Evolutionary conservation across 2,797 vertebrate species (phyloP), one percentile per base, ranked within the genome.

Genomic region (Pteronotus mesoamericanus): DNA sequence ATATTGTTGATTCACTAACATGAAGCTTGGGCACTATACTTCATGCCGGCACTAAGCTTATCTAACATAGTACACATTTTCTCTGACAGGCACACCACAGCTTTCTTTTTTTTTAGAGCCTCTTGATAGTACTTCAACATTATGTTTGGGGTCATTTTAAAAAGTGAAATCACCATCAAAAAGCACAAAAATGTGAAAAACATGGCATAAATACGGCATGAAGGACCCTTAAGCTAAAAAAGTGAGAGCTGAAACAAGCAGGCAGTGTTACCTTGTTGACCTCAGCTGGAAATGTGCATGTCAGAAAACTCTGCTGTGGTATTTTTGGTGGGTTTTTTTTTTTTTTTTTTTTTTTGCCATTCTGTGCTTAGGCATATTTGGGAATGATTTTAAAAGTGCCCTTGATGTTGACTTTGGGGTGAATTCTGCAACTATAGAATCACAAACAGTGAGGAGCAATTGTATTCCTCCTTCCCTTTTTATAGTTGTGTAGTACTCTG

Each of bases 271-370:
- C 57, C 53, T 72, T 82, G 15, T 75, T 26, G 82, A 85, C 24
- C 19, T 72, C 61, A 15, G 2, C 42, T 10, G 26, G 14, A 9
- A 88, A 19, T 0, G 0, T n/a, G 15, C 2, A 1, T 7, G 5
- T 71, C 14, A 29, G 72, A 79, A 8, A 18, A 42, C 34, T 61
- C 59, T n/a, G n/a, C n/a, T n/a, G n/a, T n/a, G n/a, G n/a, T n/a
- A n/a, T n/a, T n/a, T n/a, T n/a, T n/a, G n/a, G n/a, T n/a, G n/a
- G n/a, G n/a, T n/a, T n/a, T n/a, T n/a, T n/a, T n/a, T n/a, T n/a
- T n/a, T n/a, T n/a, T n/a, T n/a, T n/a, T n/a, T n/a, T 11, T 21
- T 10, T 69, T 48, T 89, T 55, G 44, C 44, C 26, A 8, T 34
- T 57, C 15, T 80, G 8, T 26, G 18, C 21, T 18, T 32, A 11